A percentile compares a stretch with the other conserved stretches of the same genome.
phyloP scores from a whole-genome alignment of 2,797 vertebrate genomes.

The Oceanodroma leucorhoa region DNA sequence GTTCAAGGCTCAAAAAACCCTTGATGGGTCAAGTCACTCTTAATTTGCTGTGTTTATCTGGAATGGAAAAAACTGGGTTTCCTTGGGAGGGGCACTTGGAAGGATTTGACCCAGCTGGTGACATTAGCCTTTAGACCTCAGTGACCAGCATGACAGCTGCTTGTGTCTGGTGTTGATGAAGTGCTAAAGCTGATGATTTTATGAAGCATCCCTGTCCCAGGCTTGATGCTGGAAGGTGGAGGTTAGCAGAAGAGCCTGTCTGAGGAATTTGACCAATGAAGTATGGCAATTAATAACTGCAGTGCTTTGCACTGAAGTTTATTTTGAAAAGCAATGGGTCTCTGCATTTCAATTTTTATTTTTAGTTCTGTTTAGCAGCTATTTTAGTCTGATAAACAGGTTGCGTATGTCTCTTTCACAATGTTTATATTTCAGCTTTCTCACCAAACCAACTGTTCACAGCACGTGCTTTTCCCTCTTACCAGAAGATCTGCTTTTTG shows the following conservation, averaged over 20 bases:
- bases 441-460: constrained; percentile 49
- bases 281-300: neutral
- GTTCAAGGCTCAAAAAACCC: neutral
- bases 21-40: neutral
- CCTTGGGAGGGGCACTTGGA: neutral
- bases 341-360: constrained; percentile 24
- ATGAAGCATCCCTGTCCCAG: neutral
- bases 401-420: neutral
- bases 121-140: neutral
- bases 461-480: neutral
- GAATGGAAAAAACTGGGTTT: neutral
- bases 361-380: constrained; percentile 6
- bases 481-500: neutral
- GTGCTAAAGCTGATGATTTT: neutral
- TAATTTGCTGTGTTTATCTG: constrained; percentile 3
- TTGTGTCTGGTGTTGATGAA: neutral
- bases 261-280: neutral
- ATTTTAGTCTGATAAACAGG: constrained; percentile 24
- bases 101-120: neutral
- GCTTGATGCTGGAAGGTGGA: neutral
- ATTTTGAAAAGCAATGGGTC: constrained; percentile 15
- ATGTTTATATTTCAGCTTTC: constrained; percentile 51
- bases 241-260: neutral
- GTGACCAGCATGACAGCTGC: neutral
- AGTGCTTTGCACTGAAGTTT: neutral